Evolutionary conservation across 2,888 invertebrate genomes (phyloP), one percentile per base, ranked within the genome.

Genomic region (Eupithecia insigniata): DNA sequence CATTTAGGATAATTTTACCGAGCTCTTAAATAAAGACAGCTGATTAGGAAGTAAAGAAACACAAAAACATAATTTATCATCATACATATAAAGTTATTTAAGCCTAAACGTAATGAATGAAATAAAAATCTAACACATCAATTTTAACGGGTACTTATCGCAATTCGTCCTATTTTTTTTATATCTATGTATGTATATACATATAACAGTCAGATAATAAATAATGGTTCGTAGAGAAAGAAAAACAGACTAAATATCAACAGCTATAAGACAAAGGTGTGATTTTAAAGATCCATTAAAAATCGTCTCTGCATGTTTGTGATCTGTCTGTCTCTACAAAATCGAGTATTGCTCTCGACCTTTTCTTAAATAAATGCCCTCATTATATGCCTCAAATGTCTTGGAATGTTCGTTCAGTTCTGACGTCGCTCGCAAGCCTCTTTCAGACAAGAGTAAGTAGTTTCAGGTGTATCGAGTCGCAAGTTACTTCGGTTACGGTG

Each of bases 401-500:
- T 55, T 51, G 46, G 26, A 51, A 55, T 55, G 26, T 55, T 55
- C 55, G 26, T 55, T 55, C 55, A 55, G 26, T 55, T 55, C 55
- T 14, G 26, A 55, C 26, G 55, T 1, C 26, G 26, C 26, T 55
- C 5, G 14, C 22, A 14, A 55, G 14, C 55, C 12, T 26, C 55
- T 26, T 26, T 26, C 55, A 55, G 26, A 26, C 12, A 55, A 55
- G 12, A 26, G 22, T 2, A 10, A 1, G 12, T 26, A 12, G 55
- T 55, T 26, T 55, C 22, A 26, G 22, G 12, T 55, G 55, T 55
- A 26, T 55, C 12, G 55, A 55, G 51, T 22, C 22, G 12, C 51
- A 12, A 12, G 12, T 14, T 55, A 26, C 55, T 55, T 55, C 55
- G 14, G 14, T 26, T 55, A 26, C 26, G 12, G 51, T 10, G 14